Evolutionary conservation across 2,113 vertebrate species (phyloP).

Genomic region (Macroglossus sobrinus): DNA sequence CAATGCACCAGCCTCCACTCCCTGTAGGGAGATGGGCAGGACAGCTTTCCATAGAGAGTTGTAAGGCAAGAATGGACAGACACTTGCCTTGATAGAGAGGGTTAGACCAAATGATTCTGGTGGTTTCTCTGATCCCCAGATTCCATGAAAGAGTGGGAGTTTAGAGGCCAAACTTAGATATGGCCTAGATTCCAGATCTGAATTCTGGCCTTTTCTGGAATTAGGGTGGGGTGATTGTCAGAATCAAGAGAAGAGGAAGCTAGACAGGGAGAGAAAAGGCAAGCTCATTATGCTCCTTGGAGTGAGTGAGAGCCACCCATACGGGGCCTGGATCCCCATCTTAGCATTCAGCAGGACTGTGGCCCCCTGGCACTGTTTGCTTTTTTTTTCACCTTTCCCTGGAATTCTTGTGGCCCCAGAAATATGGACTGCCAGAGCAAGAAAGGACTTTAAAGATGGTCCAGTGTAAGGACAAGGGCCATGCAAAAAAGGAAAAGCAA

Average conservation of each 20-base stretch:
- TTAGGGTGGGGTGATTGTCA: background rate
- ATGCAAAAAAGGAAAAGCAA: background rate
- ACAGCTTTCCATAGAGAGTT: background rate
- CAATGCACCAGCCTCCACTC: background rate
- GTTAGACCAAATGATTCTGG: background rate
- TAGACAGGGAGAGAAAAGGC: background rate
- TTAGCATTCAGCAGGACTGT: too few species aligned
- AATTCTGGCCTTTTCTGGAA: background rate
- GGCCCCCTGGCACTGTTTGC: too few species aligned
- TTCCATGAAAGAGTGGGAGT: background rate
- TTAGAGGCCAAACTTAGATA: background rate
- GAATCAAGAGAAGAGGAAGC: background rate
- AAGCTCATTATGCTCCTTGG: background rate
- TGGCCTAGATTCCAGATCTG: background rate
- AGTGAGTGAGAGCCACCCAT: rapidly evolving
- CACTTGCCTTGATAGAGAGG: background rate
- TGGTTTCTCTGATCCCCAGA: background rate
- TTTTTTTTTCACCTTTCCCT: background rate
- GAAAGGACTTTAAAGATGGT: background rate
- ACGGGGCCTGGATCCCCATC: rapidly evolving
- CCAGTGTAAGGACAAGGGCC: background rate
- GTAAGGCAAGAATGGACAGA: background rate
- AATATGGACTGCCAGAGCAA: background rate
- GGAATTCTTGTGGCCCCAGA: background rate
- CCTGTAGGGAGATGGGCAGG: background rate